Percentiles rank a stretch among this genome's conserved stretches.
phyloP scores from a whole-genome alignment of 2,888 invertebrate genomes.

The Lampropteryx suffumata region DNA sequence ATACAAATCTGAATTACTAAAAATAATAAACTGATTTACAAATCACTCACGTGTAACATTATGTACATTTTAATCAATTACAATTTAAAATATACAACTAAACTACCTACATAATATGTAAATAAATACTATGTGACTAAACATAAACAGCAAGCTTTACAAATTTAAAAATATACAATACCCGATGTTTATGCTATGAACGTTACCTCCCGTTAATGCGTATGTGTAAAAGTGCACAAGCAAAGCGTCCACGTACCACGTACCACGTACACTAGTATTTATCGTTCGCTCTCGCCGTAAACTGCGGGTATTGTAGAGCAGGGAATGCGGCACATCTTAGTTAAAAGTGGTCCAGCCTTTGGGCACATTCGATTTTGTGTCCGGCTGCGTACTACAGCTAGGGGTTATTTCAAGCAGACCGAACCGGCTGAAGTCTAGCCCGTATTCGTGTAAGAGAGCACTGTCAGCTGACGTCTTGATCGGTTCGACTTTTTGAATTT shows the following conservation, averaged over 20 bases:
- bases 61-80: slow-evolving; percentile 55
- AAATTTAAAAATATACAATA: slow-evolving; percentile 33
- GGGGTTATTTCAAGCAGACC: slow-evolving; percentile 68
- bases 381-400: slow-evolving; percentile 45
- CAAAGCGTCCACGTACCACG: too few relatives aligned
- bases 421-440: slow-evolving; percentile 85
- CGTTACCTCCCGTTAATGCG: too few relatives aligned
- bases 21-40: slow-evolving; percentile 48
- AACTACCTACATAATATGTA: slow-evolving; percentile 38
- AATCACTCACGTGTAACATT: slow-evolving; percentile 64
- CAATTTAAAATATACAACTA: slow-evolving; percentile 35
- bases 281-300: background rate
- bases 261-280: too few relatives aligned
- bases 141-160: slow-evolving; percentile 43
- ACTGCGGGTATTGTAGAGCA: background rate
- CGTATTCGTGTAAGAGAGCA: slow-evolving; percentile 88
- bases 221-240: too few relatives aligned
- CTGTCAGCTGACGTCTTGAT: slow-evolving; percentile 79
- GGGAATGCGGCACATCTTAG: slow-evolving; percentile 42
- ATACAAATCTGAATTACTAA: slow-evolving; percentile 37
- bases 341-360: slow-evolving; percentile 76
- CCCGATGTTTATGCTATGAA: slow-evolving; percentile 1
- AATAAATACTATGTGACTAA: slow-evolving; percentile 47
- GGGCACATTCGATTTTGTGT: slow-evolving; percentile 53
- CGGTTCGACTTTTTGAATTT: slow-evolving; percentile 59